phyloP scores from a whole-genome alignment of 2,797 vertebrate genomes.

The Schizopygopsis malacanthus region DNA sequence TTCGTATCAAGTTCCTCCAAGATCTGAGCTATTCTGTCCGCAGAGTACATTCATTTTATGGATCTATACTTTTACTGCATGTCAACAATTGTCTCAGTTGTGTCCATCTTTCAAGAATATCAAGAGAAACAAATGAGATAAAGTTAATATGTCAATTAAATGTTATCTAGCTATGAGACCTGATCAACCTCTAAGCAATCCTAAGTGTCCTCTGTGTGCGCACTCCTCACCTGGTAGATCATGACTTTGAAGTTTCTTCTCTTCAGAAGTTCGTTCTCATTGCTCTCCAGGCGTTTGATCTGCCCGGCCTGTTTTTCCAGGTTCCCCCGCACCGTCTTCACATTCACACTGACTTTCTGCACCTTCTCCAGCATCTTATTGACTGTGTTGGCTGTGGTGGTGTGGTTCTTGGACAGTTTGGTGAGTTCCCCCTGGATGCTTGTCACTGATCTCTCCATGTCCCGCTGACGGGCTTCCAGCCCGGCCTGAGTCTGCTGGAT shows the following conservation, averaged over 20 bases:
- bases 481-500: slow-evolving; percentile 95
- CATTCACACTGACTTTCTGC: slow-evolving; percentile 95
- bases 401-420: slow-evolving; percentile 92
- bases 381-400: slow-evolving; percentile 92
- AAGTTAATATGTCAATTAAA: not conserved
- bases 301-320: slow-evolving; percentile 95
- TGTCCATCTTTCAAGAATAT: not conserved
- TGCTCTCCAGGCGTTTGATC: slow-evolving; percentile 95
- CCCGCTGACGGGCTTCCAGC: slow-evolving; percentile 91
- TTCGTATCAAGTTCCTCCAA: not conserved
- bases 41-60: not conserved
- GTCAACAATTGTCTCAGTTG: not conserved
- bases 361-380: slow-evolving; percentile 98
- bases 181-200: not conserved
- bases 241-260: slow-evolving; percentile 99
- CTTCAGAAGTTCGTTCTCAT: slow-evolving; percentile 93
- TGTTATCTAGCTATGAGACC: not conserved
- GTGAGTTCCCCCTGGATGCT: slow-evolving; percentile 93
- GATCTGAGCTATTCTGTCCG: not conserved
- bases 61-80: not conserved
- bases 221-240: slow-evolving; percentile 93
- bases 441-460: slow-evolving; percentile 93
- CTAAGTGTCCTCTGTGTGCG: not conserved
- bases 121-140: not conserved
- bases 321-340: slow-evolving; percentile 93